Base-by-base conservation (phyloP, 2,113 vertebrate genomes). In the Dunckerocampus dactyliophorus region DNA sequence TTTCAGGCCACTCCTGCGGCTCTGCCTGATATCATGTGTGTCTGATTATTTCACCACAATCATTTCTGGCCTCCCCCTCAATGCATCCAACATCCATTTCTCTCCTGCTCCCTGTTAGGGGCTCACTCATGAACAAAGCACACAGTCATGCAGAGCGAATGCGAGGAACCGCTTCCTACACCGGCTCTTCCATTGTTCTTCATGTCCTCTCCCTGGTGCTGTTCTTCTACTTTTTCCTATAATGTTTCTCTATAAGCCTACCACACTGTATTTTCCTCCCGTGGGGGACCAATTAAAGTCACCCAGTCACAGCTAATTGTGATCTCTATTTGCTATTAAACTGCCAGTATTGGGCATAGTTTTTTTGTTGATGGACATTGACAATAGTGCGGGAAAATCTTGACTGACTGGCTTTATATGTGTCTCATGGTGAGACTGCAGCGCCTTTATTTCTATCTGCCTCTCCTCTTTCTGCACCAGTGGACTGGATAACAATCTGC, bases 41-140 rank as follows among this genome's bases (percentile, higher is more conserved):
- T 76, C 79, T 87, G 76, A 83, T 86, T 87, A 88, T 82, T 74
- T 83, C 62, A 76, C 82, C 72, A 24, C 77, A 86, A 75, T 85
- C 79, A 83, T 83, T 84, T 75, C 75, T 84, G 72, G 71, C 65
- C 59, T 42, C 66, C 62, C 51, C 17, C 67, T 71, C 61, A 8
- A 11, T 63, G 67, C 69, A 63, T 75, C 70, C 64, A 71, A 74
- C 68, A 76, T 81, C 78, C 83, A 58, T 81, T 71, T 63, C 75
- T 77, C 76, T 70, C 62, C 17, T 16, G 56, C 47, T 77, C 61
- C 59, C 70, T 82, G 66, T 82, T 79, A 82, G 80, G 74, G 67
- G 68, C 63, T 75, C 62, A 71, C 62, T 1, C 28, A 47, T 6
- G 75, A 84, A 85, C 82, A 88, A 87, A 89, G 82, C 71, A 52